phyloP scores from a whole-genome alignment of 2,113 vertebrate genomes.

The Syngnathoides biaculeatus region DNA sequence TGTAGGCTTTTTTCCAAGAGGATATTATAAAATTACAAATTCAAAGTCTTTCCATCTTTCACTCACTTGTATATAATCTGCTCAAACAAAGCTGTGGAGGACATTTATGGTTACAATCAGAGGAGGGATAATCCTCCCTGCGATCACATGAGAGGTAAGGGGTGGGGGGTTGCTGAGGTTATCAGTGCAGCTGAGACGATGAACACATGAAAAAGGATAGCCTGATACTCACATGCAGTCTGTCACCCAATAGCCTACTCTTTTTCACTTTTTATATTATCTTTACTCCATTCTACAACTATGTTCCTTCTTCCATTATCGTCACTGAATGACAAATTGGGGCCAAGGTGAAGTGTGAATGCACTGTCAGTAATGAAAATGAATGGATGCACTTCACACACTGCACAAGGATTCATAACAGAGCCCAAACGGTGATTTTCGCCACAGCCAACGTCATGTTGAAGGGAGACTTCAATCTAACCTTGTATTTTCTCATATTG shows the following conservation, averaged over 20 bases:
- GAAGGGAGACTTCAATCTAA: conserved; percentile 25
- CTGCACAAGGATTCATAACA: conserved; percentile 47
- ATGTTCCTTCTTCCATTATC: conserved; percentile 1
- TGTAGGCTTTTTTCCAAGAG: background rate
- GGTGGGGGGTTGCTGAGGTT: conserved; percentile 36
- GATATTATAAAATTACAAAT: conserved; percentile 37
- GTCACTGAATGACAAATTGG: conserved; percentile 35
- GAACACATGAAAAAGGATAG: background rate
- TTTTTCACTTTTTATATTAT: background rate
- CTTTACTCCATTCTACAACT: background rate
- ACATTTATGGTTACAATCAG: conserved; percentile 49
- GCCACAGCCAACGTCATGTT: conserved; percentile 36
- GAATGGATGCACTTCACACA: conserved; percentile 60
- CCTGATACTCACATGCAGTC: conserved; percentile 3
- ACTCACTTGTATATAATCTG: conserved; percentile 41
- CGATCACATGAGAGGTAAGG: conserved; percentile 46
- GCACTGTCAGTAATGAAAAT: conserved; percentile 62
- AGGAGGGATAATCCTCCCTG: conserved; percentile 53
- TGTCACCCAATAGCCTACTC: conserved; percentile 19
- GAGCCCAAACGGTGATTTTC: conserved; percentile 47
- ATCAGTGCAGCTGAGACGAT: conserved; percentile 46
- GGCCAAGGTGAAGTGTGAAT: conserved; percentile 34
- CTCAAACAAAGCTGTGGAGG: conserved; percentile 18
- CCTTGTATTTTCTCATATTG: conserved; percentile 42
- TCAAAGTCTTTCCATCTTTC: conserved; percentile 31